Conservation (phyloP, 2,797 vertebrate species). For the Xenops minutus region DNA sequence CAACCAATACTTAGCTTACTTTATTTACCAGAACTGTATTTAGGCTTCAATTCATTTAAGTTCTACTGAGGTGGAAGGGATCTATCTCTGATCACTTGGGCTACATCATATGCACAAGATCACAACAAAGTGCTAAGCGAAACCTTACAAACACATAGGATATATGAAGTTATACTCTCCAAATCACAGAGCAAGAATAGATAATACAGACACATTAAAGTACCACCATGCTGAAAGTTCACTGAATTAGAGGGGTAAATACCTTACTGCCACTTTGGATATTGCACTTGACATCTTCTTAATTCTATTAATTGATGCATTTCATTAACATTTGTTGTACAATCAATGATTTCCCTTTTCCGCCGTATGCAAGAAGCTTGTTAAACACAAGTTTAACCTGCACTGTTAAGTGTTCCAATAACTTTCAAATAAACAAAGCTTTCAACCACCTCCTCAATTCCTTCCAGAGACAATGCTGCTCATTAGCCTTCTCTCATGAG, state of each 20-base stretch:
- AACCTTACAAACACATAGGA: rapidly evolving
- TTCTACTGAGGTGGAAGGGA: background rate
- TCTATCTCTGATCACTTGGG: background rate
- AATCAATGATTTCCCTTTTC: background rate
- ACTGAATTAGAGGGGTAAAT: background rate
- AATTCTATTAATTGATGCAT: background rate
- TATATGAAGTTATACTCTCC: background rate
- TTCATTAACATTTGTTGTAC: background rate
- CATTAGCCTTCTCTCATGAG: background rate
- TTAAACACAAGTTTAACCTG: background rate
- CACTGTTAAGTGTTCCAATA: background rate
- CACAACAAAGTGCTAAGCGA: rapidly evolving
- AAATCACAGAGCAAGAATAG: background rate
- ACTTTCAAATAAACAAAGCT: background rate
- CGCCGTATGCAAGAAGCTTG: background rate
- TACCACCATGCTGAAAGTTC: background rate
- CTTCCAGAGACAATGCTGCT: background rate
- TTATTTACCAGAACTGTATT: background rate
- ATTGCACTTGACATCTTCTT: background rate
- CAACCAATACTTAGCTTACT: background rate
- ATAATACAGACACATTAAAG: rapidly evolving
- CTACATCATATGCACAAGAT: rapidly evolving
- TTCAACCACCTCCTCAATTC: background rate
- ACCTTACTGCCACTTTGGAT: background rate
- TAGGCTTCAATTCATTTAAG: background rate